Evolutionary conservation across 2,113 vertebrate genomes (phyloP).

Genomic region (Balaeniceps rex): DNA sequence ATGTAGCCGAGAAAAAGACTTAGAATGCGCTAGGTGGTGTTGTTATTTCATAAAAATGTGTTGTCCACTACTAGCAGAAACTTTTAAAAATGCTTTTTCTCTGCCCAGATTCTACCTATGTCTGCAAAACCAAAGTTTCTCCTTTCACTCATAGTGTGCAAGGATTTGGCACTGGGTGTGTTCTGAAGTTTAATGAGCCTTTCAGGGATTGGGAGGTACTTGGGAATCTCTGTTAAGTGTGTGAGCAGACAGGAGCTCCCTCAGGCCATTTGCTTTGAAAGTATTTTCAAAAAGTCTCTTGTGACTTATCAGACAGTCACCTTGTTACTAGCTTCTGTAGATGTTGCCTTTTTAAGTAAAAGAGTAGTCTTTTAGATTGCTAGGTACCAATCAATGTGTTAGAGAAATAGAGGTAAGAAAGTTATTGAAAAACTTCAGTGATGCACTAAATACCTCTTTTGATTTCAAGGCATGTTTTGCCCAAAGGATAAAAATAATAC

Average conservation of each 20-base stretch:
- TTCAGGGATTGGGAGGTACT: not conserved
- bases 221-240: not conserved
- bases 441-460: not conserved
- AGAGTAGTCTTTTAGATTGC: not conserved
- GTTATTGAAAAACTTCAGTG: not conserved
- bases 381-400: not conserved
- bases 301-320: fast-evolving
- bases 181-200: not conserved
- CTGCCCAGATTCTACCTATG: not conserved
- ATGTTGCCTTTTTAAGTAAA: not conserved
- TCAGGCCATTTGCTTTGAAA: not conserved
- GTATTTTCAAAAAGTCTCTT: not conserved
- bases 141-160: fast-evolving
- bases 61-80: not conserved
- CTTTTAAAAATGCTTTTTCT: fast-evolving
- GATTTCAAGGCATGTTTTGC: not conserved
- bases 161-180: not conserved
- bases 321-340: not conserved
- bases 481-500: not conserved
- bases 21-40: too few species aligned
- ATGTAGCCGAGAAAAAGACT: too few species aligned
- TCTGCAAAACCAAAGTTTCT: not conserved
- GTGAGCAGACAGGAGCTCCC: not conserved
- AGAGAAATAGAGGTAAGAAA: not conserved
- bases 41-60: fast-evolving